Percentiles rank a stretch among this genome's conserved stretches.
phyloP scores from a whole-genome alignment of 2,888 invertebrate species.

The Phania funesta region DNA sequence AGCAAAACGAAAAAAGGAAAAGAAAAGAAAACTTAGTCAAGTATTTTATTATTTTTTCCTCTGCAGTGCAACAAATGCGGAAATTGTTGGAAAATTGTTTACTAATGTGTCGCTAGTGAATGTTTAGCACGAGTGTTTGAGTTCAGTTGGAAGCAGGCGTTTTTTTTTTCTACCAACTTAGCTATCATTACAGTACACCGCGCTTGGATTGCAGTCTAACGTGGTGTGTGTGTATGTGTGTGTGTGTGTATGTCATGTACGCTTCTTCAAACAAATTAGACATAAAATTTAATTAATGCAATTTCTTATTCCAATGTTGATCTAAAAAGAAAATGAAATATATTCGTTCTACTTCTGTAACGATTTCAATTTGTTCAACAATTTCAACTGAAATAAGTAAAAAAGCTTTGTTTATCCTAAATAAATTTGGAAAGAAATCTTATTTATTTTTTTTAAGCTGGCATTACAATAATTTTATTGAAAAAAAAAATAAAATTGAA shows the following conservation, averaged over 20 bases:
- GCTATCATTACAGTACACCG: not conserved
- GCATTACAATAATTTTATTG: no score
- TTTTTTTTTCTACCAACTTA: not conserved
- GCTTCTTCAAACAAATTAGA: conserved; percentile 21
- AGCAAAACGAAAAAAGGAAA: conserved; percentile 23
- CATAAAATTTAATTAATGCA: conserved; percentile 41
- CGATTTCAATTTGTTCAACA: not conserved
- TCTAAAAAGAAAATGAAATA: not conserved
- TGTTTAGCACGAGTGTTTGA: conserved; percentile 62
- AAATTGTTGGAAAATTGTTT: conserved; percentile 66
- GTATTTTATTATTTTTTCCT: conserved; percentile 47
- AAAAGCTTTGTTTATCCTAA: not conserved
- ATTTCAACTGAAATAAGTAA: not conserved
- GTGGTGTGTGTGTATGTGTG: not conserved
- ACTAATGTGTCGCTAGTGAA: conserved; percentile 64
- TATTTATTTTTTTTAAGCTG: no score
- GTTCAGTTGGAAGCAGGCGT: conserved; percentile 19
- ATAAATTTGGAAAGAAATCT: no score
- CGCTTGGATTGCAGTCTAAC: not conserved
- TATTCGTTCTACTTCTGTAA: not conserved
- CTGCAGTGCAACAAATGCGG: conserved; percentile 60
- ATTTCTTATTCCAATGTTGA: not conserved
- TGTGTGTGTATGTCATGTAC: not conserved
- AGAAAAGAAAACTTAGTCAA: conserved; percentile 43
- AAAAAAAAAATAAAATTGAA: no score